A percentile compares a stretch with the other conserved stretches of the same genome.
These are phyloP conservation scores for Drosophila borealis DNA, from an alignment of 2,888 invertebrate species.

Conservation along the genomic window DNA sequence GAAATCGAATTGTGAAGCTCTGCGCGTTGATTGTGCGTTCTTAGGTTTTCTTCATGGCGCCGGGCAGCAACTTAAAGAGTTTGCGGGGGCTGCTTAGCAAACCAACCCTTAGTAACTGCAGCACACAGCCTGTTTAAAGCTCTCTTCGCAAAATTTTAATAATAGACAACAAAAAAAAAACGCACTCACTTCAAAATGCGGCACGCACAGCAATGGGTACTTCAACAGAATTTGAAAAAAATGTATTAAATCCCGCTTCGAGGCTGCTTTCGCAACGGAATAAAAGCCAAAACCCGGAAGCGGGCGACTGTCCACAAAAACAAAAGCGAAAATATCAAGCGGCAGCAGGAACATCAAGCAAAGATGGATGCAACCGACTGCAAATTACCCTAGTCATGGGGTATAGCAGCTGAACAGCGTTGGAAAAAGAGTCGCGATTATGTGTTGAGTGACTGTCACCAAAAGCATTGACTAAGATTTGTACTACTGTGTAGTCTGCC, in stretches of 20 bases:
- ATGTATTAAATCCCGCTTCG: slow-evolving; percentile 37
- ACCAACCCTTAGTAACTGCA: slow-evolving; percentile 49
- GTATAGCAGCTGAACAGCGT: background rate
- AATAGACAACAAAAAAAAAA: slow-evolving; percentile 38
- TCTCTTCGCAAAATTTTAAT: slow-evolving; percentile 35
- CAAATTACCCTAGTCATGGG: background rate
- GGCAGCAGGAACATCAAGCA: background rate
- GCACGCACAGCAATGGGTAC: slow-evolving; percentile 43
- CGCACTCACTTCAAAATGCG: slow-evolving; percentile 49
- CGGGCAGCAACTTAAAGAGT: slow-evolving; percentile 57
- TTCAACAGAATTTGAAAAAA: slow-evolving; percentile 35
- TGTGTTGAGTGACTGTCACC: too few species aligned
- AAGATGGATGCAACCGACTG: background rate
- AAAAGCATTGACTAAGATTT: too few species aligned
- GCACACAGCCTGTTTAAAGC: slow-evolving; percentile 8
- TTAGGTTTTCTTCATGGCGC: slow-evolving; percentile 36
- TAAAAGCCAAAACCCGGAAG: slow-evolving; percentile 29
- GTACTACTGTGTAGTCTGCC: too few species aligned
- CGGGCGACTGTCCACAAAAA: slow-evolving; percentile 53
- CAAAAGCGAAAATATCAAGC: slow-evolving; percentile 57
- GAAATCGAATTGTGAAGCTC: slow-evolving; percentile 58
- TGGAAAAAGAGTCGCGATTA: too few species aligned
- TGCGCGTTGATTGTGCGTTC: slow-evolving; percentile 67
- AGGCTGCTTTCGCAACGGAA: slow-evolving; percentile 24
- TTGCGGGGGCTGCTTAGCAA: slow-evolving; percentile 17